Conservation (phyloP, 1,140 invertebrate species). For the Hylyphantes graminicola region DNA sequence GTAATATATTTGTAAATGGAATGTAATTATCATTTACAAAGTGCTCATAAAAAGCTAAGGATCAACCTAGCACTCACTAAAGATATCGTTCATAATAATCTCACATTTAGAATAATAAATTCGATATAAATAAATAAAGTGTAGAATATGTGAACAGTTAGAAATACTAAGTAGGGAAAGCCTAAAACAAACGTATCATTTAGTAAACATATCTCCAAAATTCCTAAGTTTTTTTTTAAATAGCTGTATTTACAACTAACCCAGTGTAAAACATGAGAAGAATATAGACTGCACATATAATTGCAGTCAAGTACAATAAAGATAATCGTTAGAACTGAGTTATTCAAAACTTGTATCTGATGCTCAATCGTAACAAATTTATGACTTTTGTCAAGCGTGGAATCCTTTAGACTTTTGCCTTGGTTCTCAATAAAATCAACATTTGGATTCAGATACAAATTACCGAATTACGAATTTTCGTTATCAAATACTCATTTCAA, state of each 20-base stretch:
- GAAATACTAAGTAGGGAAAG: constrained; percentile 52
- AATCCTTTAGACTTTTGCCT: background rate
- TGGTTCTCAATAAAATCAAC: too few species aligned
- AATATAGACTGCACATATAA: background rate
- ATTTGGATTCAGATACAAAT: too few species aligned
- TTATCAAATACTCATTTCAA: too few species aligned
- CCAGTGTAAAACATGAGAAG: constrained; percentile 1
- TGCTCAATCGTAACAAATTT: background rate
- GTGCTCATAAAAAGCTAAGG: constrained; percentile 60
- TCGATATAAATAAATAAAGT: constrained; percentile 40
- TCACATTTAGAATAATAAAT: constrained; percentile 56
- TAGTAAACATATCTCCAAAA: constrained; percentile 51
- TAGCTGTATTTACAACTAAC: constrained; percentile 56
- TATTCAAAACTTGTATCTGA: background rate
- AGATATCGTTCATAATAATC: constrained; percentile 42
- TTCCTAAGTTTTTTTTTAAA: constrained; percentile 43
- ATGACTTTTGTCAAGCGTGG: background rate
- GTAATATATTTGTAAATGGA: constrained; percentile 59
- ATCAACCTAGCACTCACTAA: constrained; percentile 55
- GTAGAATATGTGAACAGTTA: constrained; percentile 40
- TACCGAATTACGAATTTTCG: too few species aligned
- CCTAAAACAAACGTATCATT: constrained; percentile 51
- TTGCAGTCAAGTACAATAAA: constrained; percentile 9
- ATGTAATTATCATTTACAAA: constrained; percentile 56
- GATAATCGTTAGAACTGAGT: background rate